Conservation (phyloP, 2,113 vertebrate genomes). For the Chunga burmeisteri region DNA sequence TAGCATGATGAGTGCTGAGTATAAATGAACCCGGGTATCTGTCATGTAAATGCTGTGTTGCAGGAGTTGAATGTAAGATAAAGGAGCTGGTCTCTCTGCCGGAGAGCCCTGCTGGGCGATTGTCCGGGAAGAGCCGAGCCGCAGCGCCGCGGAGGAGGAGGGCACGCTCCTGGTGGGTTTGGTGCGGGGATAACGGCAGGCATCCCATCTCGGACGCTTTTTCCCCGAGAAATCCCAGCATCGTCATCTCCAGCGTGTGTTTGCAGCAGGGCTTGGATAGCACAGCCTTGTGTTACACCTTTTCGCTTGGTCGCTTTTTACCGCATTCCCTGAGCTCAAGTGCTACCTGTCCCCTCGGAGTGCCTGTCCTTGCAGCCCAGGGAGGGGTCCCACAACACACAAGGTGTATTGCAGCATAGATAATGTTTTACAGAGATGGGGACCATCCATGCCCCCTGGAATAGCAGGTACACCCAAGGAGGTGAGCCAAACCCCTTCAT, state of each 20-base stretch:
- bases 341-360: rapidly evolving
- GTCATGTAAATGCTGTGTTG: neutral
- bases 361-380: neutral
- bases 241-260: rapidly evolving
- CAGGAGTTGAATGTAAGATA: neutral
- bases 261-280: neutral
- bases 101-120: neutral
- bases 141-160: rapidly evolving
- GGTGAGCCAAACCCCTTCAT: neutral
- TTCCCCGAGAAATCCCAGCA: neutral
- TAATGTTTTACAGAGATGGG: neutral
- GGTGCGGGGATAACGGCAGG: neutral
- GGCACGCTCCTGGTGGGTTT: neutral
- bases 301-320: neutral
- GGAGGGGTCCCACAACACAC: neutral
- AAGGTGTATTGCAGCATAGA: no score
- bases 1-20: neutral
- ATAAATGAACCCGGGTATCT: neutral
- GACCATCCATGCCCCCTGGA: rapidly evolving
- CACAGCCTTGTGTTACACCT: rapidly evolving
- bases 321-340: neutral
- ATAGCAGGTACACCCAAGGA: neutral
- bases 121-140: neutral
- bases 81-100: neutral
- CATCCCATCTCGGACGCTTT: rapidly evolving